Evolutionary conservation across 2,888 invertebrate species (phyloP), one percentile per base, ranked within the genome.

Genomic region (Limnephilus auricula): DNA sequence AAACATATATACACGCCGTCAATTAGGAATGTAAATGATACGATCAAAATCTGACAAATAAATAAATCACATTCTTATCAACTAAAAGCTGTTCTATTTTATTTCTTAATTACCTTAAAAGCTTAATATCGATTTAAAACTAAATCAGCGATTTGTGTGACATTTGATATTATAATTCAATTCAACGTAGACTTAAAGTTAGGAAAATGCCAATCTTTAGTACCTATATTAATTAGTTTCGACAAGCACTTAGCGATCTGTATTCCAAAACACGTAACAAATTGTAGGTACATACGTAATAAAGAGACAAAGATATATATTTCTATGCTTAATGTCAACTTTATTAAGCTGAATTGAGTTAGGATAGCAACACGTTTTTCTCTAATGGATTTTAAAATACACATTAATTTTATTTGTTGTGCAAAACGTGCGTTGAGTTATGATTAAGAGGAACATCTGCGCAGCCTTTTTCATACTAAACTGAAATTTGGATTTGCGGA

Each of bases 51-150:
- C 40, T 10, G 34, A 82, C 12, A 31, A 82, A 34, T 82, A 82
- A 82, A 82, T 82, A 82, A 82, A 82, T 82, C 34, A 25, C 37
- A 31, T 32, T 32, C 32, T 82, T 82, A 82, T 82, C 82, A 34
- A 82, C 34, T 37, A 82, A 32, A 82, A 82, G 34, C 82, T 37
- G 32, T 32, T 9, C 34, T 82, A 25, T 12, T 82, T 82, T 82
- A 82, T 82, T 9, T 34, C 82, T 82, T 82, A 82, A 82, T 82
- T 13, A 15, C 40, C 40, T 45, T 45, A 45, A 15, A 45, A 45
- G 45, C 45, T 15, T 45, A 45, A 12, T 15, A 32, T 18, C 18
- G 82, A 6, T 37, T n/a, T 34, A 18, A 32, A 82, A 82, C 9
- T 6, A 82, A 9, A 12, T 34, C 34, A 3, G 82, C 18, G 9